These are phyloP conservation scores for Mongoloraphidia duomilia DNA, from an alignment of 2,888 invertebrate species.

Conservation along the genomic window DNA sequence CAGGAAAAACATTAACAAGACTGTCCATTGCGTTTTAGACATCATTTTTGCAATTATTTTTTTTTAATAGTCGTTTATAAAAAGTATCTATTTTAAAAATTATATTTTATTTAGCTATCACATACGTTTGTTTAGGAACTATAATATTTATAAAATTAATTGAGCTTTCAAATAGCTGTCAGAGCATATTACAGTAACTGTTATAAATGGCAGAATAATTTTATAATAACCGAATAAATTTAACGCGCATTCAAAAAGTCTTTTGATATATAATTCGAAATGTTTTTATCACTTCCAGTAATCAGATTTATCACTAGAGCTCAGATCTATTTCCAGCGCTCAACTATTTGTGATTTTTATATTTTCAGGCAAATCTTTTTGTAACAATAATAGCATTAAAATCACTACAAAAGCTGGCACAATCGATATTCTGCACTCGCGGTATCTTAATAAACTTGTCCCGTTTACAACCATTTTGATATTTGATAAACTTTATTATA, in stretches of 20 bases:
- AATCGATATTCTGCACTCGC: neutral
- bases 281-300: no score
- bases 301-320: no score
- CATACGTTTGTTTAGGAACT: neutral
- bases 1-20: conserved; percentile 58
- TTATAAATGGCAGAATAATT: neutral
- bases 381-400: conserved; percentile 20
- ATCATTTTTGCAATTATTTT: conserved; percentile 39
- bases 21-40: conserved; percentile 69
- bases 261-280: neutral
- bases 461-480: no score
- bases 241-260: neutral
- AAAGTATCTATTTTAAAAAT: neutral
- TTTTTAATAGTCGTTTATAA: neutral
- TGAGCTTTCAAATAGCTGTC: neutral
- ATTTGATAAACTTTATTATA: no score
- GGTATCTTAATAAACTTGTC: no score
- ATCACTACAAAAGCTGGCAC: conserved; percentile 13
- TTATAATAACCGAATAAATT: neutral
- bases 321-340: no score
- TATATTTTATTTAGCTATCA: neutral
- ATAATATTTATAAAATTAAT: neutral
- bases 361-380: conserved; percentile 20
- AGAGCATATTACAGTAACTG: no score
- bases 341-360: neutral